These are phyloP conservation scores for Timema podura DNA, from an alignment of 2,888 invertebrate genomes.

Conservation along the genomic window DNA sequence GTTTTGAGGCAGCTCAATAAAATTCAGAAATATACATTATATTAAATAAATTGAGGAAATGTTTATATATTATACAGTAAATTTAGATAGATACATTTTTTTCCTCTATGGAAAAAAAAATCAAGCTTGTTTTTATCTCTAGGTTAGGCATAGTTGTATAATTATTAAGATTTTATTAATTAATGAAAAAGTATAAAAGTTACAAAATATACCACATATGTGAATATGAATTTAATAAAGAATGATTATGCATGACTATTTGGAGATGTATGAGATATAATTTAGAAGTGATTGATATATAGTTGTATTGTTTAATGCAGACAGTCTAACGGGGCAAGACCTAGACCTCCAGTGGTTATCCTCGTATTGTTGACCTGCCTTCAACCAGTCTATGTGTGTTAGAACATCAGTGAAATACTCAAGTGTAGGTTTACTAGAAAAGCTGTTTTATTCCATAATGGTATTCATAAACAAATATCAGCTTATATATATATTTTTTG, in stretches of 20 bases:
- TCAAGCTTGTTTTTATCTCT: slow-evolving; percentile 27
- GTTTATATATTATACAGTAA: slow-evolving; percentile 26
- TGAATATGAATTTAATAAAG: no score
- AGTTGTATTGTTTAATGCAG: no score
- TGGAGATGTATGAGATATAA: no score
- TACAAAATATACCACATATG: no score
- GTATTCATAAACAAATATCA: neutral
- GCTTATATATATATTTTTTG: slow-evolving; percentile 28
- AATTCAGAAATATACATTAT: slow-evolving; percentile 6
- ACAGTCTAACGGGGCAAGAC: no score
- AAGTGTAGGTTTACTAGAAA: slow-evolving; percentile 14
- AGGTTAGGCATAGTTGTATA: slow-evolving; percentile 29
- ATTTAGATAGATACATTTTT: slow-evolving; percentile 14
- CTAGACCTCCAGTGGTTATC: no score
- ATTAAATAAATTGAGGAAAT: slow-evolving; percentile 12
- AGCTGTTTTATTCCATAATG: slow-evolving; percentile 8
- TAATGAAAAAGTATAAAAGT: slow-evolving; percentile 16
- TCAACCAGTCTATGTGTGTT: no score
- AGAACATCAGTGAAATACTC: no score
- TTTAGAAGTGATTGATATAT: no score
- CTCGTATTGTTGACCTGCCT: no score
- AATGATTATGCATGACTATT: no score
- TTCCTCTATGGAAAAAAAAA: slow-evolving; percentile 1
- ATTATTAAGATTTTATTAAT: slow-evolving; percentile 29
- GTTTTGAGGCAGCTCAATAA: slow-evolving; percentile 20